Base-by-base conservation (phyloP, 1,140 invertebrate species). In the Brachionus asplanchnoidis region DNA sequence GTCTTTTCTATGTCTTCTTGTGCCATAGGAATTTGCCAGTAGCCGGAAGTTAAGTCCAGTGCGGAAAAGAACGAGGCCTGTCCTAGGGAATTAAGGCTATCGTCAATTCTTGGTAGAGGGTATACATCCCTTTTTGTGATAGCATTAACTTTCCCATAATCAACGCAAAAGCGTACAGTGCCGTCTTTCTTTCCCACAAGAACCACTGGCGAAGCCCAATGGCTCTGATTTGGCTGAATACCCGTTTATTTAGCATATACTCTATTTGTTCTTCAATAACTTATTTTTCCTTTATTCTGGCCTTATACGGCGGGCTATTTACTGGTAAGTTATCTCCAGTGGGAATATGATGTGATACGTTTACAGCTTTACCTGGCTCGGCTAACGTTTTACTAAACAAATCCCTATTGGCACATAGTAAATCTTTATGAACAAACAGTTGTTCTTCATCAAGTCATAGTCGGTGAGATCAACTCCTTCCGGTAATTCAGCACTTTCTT, bases 61-160 rank as follows among this genome's bases (percentile, higher is more conserved):
- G 40, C 40, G 40, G 40, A 42, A 42, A 42, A 42, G 9, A 5
- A 42, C 40, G 40, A 42, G 40, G 40, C 40, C 9, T 42, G 40
- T 9, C 40, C 40, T 42, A 42, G 40, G 9, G 40, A 42, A 46
- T 87, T 85, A 65, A 86, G 26, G 20, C 85, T 86, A 78, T 85
- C 86, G 7, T 86, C 85, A 26, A 86, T 66, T 75, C 84, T 56
- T 20, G 85, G 85, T 0, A 86, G 11, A 0, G 85, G 84, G 26
- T 78, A 86, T 11, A 42, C 79, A 32, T 68, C 50, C 36, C 50
- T 66, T 9, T 80, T 73, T 0, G 86, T 86, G 1, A n/a, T n/a
- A n/a, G n/a, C n/a, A n/a, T n/a, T n/a, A n/a, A n/a, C n/a, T n/a
- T n/a, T n/a, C n/a, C n/a, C n/a, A n/a, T n/a, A n/a, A n/a, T n/a